Percentiles rank a stretch among this genome's conserved stretches.
Conservation (phyloP, 2,888 invertebrate species). For the Pollenia griseotomentosa region DNA sequence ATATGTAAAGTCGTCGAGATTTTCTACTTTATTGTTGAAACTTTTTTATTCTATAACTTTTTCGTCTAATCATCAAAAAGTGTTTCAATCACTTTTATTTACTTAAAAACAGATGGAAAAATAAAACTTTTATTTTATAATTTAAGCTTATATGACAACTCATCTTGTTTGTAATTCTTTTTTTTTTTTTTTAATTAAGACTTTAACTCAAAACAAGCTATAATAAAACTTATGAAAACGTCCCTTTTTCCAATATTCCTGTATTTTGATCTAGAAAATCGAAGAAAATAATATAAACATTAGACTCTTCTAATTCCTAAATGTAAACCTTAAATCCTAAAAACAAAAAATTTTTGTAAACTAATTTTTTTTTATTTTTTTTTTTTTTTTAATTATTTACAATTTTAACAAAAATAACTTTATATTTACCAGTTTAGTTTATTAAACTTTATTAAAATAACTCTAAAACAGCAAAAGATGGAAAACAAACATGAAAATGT, state of each 20-base stretch:
- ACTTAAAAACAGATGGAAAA: neutral
- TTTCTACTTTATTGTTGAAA: slow-evolving; percentile 2
- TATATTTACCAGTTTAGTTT: slow-evolving; percentile 1
- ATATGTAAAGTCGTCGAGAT: neutral
- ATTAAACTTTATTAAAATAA: slow-evolving; percentile 12
- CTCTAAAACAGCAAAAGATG: neutral
- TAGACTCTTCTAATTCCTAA: slow-evolving; percentile 50
- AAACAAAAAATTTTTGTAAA: slow-evolving; percentile 30
- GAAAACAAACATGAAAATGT: neutral
- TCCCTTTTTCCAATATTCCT: slow-evolving; percentile 41
- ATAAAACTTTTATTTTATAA: neutral
- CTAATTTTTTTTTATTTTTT: neutral
- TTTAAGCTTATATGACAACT: slow-evolving; percentile 57
- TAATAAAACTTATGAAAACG: slow-evolving; percentile 3
- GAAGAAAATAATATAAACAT: neutral
- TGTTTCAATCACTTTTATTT: slow-evolving; percentile 35
- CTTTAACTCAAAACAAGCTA: neutral
- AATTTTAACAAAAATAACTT: neutral
- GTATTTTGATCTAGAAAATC: slow-evolving; percentile 30
- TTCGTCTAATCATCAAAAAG: slow-evolving; percentile 17
- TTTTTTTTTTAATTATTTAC: no score
- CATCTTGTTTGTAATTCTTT: neutral
- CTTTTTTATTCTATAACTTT: neutral
- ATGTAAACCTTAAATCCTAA: slow-evolving; percentile 39
- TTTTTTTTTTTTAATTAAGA: neutral